Evolutionary conservation across 1,140 invertebrate species (phyloP).

Genomic region (Drosophila bipectinata): DNA sequence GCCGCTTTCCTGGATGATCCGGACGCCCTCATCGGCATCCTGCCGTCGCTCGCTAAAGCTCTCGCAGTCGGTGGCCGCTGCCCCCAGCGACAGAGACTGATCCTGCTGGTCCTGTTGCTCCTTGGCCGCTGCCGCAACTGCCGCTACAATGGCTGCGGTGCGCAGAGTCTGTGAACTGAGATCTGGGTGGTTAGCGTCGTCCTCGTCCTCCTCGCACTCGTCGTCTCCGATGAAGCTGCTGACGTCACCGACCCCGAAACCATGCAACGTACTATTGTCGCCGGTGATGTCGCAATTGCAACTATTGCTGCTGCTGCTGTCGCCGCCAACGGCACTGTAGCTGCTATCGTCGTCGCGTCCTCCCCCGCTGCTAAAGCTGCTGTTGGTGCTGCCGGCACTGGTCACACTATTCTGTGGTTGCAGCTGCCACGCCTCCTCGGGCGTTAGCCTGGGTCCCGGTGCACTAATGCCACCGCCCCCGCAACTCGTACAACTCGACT

Average conservation of each 20-base stretch:
- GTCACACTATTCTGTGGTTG: constrained; percentile 72
- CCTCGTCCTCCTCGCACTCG: constrained; percentile 62
- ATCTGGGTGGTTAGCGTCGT: constrained; percentile 51
- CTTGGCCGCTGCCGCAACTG: constrained; percentile 66
- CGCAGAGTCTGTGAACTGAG: constrained; percentile 71
- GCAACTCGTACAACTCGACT: constrained; percentile 69
- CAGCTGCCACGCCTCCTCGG: constrained; percentile 68
- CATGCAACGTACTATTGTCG: constrained; percentile 74
- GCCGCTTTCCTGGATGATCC: constrained; percentile 43
- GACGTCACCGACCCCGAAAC: constrained; percentile 73
- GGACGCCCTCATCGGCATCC: constrained; percentile 59
- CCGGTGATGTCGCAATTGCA: constrained; percentile 81
- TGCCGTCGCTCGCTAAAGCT: constrained; percentile 64
- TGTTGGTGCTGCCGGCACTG: constrained; percentile 71
- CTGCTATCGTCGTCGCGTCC: constrained; percentile 67
- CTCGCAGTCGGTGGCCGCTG: constrained; percentile 60
- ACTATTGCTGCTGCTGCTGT: constrained; percentile 80
- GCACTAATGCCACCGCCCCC: constrained; percentile 35
- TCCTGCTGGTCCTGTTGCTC: constrained; percentile 37
- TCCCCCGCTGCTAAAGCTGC: constrained; percentile 64
- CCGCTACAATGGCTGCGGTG: constrained; percentile 69
- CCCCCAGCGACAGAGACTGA: constrained; percentile 26
- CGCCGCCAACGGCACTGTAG: constrained; percentile 66
- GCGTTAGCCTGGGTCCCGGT: constrained; percentile 49
- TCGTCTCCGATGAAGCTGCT: constrained; percentile 74